phyloP scores from a whole-genome alignment of 2,888 invertebrate species.

The Catocala nupta region DNA sequence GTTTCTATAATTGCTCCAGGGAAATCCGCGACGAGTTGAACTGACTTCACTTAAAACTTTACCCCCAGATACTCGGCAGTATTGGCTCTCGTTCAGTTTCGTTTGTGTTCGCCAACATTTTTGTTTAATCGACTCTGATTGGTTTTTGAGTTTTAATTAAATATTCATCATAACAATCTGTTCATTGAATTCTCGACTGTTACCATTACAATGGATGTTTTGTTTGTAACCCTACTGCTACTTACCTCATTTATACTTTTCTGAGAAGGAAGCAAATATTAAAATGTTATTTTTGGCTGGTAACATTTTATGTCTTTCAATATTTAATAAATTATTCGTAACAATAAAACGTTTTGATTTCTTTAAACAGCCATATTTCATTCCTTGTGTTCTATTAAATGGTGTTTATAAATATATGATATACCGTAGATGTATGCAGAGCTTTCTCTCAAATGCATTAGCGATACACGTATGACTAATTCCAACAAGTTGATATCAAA shows the following conservation, averaged over 20 bases:
- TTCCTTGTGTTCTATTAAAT: background rate
- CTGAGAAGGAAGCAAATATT: no score
- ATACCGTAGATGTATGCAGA: background rate
- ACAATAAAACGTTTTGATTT: no score
- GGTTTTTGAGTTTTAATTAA: conserved; percentile 43
- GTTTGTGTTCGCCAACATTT: conserved; percentile 44
- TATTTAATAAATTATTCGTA: no score
- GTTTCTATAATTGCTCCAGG: conserved; percentile 84
- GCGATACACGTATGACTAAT: conserved; percentile 19
- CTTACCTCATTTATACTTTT: background rate
- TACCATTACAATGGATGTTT: conserved; percentile 18
- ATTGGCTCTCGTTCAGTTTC: conserved; percentile 56
- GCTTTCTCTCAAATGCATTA: conserved; percentile 14
- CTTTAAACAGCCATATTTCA: no score
- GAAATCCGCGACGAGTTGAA: conserved; percentile 66
- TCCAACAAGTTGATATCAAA: conserved; percentile 21
- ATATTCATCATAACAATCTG: conserved; percentile 32
- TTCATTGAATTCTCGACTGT: conserved; percentile 19
- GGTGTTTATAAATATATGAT: background rate
- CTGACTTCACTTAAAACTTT: conserved; percentile 69
- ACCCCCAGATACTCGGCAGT: conserved; percentile 52
- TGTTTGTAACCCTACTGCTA: conserved; percentile 3
- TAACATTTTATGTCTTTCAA: no score
- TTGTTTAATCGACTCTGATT: conserved; percentile 49
- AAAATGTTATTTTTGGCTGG: no score